A percentile compares a stretch with the other conserved stretches of the same genome.
These are phyloP conservation scores for Buceros bicornis DNA, from an alignment of 2,797 vertebrate genomes.

Conservation along the genomic window DNA sequence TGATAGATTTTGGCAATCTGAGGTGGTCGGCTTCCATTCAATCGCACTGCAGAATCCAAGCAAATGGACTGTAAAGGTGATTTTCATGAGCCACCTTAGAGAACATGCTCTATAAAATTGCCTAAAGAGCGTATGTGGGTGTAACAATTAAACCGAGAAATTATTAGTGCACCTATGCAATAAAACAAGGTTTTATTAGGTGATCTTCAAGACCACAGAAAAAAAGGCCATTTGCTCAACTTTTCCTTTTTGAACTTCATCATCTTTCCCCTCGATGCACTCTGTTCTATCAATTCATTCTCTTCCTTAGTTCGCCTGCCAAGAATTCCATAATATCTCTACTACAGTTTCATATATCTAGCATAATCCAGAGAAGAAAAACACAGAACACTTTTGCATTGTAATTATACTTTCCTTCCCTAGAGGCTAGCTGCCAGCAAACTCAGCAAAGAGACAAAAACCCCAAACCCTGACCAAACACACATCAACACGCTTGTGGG, in stretches of 20 bases:
- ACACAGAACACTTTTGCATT: neutral
- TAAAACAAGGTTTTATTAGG: conserved; percentile 28
- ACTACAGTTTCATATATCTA: neutral
- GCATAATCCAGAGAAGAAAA: conserved; percentile 21
- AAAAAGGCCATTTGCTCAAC: conserved; percentile 13
- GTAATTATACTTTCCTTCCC: neutral
- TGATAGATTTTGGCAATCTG: neutral
- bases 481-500: neutral
- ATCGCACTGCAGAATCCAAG: neutral
- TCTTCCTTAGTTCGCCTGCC: neutral
- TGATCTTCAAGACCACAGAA: conserved; percentile 11
- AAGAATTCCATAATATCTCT: neutral
- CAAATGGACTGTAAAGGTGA: conserved; percentile 47
- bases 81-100: conserved; percentile 38
- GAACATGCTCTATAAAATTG: conserved; percentile 15
- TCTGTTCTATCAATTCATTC: neutral
- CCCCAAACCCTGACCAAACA: neutral
- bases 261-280: neutral
- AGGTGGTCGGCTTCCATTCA: neutral
- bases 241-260: neutral
- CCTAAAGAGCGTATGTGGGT: neutral
- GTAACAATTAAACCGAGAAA: conserved; percentile 21
- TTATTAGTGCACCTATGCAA: neutral
- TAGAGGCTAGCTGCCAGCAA: conserved; percentile 11
- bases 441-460: conserved; percentile 7